phyloP scores from a whole-genome alignment of 2,113 vertebrate species.

The Bos indicus region DNA sequence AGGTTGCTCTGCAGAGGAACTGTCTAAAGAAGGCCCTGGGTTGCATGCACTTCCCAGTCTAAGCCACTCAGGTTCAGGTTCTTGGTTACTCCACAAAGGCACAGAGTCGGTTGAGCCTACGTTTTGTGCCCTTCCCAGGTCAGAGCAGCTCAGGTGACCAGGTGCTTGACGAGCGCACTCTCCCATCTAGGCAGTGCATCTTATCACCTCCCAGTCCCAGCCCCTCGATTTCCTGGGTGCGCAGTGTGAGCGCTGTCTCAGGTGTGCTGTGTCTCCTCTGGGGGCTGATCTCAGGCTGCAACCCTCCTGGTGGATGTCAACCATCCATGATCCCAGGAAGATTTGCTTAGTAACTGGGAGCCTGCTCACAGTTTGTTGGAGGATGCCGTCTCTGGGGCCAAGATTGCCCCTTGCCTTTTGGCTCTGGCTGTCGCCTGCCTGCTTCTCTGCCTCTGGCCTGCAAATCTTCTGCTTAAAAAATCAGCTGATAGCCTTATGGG shows the following conservation, averaged over 20 bases:
- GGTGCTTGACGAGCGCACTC: fast-evolving
- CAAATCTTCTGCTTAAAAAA: neutral
- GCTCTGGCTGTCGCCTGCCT: neutral
- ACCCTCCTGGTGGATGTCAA: neutral
- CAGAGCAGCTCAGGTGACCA: neutral
- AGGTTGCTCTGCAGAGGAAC: neutral
- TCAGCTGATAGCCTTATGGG: neutral
- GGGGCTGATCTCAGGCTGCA: neutral
- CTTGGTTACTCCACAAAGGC: neutral
- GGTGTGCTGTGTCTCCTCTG: neutral
- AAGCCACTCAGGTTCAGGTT: neutral
- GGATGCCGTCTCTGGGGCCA: neutral
- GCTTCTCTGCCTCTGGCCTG: neutral
- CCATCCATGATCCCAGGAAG: neutral
- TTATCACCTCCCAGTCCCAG: neutral
- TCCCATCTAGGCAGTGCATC: neutral
- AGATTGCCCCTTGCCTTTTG: neutral
- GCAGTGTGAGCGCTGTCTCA: fast-evolving
- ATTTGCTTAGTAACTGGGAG: neutral
- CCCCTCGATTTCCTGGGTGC: neutral
- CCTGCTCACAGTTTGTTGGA: neutral
- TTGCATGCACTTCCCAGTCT: neutral
- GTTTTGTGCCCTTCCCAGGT: neutral
- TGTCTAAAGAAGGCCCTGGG: neutral
- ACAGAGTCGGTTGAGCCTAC: fast-evolving